phyloP scores from a whole-genome alignment of 2,797 vertebrate species.

The Coranthus polyacanthus region DNA sequence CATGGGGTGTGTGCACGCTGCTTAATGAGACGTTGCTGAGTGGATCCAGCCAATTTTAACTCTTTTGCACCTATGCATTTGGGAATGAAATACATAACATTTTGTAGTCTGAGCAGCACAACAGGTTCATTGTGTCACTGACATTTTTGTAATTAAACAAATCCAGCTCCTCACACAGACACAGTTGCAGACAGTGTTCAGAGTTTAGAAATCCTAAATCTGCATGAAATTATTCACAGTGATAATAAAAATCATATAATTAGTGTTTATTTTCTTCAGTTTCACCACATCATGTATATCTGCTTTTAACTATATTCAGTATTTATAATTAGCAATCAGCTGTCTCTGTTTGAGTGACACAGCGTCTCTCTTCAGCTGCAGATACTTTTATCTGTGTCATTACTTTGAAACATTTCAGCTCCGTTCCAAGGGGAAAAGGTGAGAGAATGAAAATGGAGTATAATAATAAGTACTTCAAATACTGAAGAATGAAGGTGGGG shows the following conservation, averaged over 20 bases:
- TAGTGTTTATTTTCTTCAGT: background rate
- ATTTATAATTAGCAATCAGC: too few species aligned
- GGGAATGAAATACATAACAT: background rate
- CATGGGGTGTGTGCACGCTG: slow-evolving; percentile 6
- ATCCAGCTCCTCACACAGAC: background rate
- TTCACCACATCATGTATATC: background rate
- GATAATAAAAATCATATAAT: too few species aligned
- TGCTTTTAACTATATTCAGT: too few species aligned
- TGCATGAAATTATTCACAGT: background rate
- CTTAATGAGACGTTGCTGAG: slow-evolving; percentile 10
- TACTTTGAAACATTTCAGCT: slow-evolving; percentile 47
- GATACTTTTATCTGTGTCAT: slow-evolving; percentile 27
- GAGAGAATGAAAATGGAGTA: slow-evolving; percentile 29
- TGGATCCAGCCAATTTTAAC: slow-evolving; percentile 1
- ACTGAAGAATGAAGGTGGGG: background rate
- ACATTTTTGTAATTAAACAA: too few species aligned
- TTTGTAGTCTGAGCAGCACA: too few species aligned
- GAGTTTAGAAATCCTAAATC: too few species aligned
- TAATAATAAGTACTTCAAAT: slow-evolving; percentile 15
- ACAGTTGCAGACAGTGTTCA: too few species aligned
- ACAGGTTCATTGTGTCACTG: too few species aligned
- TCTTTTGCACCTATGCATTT: background rate
- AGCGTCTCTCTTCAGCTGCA: slow-evolving; percentile 14
- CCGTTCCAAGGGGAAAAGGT: slow-evolving; percentile 15
- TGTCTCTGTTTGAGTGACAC: background rate